These are phyloP conservation scores for Nycticebus coucang DNA, from an alignment of 2,113 vertebrate species.

Conservation along the genomic window DNA sequence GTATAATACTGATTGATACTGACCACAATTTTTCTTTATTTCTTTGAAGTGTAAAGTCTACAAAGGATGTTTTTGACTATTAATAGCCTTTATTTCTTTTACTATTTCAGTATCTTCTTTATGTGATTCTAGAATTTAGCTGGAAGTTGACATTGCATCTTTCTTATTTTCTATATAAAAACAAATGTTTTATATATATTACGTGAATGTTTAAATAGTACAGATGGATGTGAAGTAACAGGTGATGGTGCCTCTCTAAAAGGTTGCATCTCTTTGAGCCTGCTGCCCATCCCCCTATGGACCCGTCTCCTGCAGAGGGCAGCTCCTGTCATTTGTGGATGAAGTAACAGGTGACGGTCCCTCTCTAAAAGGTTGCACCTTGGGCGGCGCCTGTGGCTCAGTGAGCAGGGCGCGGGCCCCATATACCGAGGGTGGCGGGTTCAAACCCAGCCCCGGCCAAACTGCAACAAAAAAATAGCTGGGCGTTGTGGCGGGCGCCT, in stretches of 20 bases:
- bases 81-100: conserved; percentile 6
- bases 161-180: conserved; percentile 44
- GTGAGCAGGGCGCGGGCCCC: too few relatives aligned
- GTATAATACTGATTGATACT: conserved; percentile 3
- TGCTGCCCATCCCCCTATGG: fast-evolving
- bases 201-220: conserved; percentile 34
- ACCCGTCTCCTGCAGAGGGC: background rate
- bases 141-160: background rate
- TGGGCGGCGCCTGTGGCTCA: too few relatives aligned
- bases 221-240: background rate
- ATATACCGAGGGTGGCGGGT: too few relatives aligned
- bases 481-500: too few relatives aligned
- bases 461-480: too few relatives aligned
- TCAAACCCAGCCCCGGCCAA: too few relatives aligned
- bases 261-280: background rate
- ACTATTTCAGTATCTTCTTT: background rate
- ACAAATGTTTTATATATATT: background rate
- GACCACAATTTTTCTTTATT: conserved; percentile 54
- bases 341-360: too few relatives aligned
- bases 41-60: conserved; percentile 36
- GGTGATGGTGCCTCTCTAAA: background rate
- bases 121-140: conserved; percentile 30
- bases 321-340: background rate
- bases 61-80: conserved; percentile 32
- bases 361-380: too few relatives aligned